These are phyloP conservation scores for Hydropotes inermis DNA, from an alignment of 2,113 vertebrate species.

Conservation along the genomic window DNA sequence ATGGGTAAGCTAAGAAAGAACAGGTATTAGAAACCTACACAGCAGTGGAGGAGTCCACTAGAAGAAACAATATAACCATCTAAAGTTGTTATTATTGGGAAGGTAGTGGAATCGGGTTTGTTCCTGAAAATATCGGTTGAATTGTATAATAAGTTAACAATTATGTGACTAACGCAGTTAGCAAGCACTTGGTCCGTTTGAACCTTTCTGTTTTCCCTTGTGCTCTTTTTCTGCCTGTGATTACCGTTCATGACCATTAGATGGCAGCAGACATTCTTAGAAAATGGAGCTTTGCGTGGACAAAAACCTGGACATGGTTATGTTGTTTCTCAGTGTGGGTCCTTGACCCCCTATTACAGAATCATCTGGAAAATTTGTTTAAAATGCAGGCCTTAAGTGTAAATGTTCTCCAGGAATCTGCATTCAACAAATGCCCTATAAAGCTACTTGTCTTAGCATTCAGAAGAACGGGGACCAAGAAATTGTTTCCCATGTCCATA, in stretches of 20 bases:
- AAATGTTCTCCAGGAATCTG: neutral
- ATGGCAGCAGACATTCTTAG: conserved; percentile 61
- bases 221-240: neutral
- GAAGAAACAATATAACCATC: neutral
- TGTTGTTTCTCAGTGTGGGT: neutral
- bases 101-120: neutral
- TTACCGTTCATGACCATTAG: conserved; percentile 50
- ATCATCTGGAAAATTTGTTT: neutral
- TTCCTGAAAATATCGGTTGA: neutral
- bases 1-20: neutral
- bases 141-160: neutral
- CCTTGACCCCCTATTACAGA: neutral
- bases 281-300: neutral
- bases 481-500: neutral
- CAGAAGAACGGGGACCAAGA: neutral
- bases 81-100: neutral
- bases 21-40: neutral
- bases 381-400: neutral
- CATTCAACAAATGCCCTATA: neutral
- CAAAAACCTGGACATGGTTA: neutral
- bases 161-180: neutral
- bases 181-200: neutral
- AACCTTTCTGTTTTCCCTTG: neutral
- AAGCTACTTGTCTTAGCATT: neutral
- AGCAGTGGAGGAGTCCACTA: neutral